These are phyloP conservation scores for Aeoliscus strigatus DNA, from an alignment of 2,797 vertebrate genomes.

Conservation along the genomic window DNA sequence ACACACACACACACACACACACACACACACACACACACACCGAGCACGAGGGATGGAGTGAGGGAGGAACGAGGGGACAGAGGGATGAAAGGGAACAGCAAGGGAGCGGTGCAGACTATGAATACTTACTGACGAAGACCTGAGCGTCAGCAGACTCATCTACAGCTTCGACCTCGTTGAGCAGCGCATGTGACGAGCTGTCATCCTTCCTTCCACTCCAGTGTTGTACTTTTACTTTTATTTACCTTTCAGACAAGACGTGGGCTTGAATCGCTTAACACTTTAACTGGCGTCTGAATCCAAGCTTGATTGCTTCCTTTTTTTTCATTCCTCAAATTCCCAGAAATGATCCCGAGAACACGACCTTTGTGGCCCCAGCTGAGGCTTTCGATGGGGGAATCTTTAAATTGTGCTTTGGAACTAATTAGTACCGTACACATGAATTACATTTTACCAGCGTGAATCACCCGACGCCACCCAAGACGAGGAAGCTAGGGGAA, in stretches of 20 bases:
- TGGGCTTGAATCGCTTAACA: too few relatives aligned
- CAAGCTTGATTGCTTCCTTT: slow-evolving; percentile 2
- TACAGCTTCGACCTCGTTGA: slow-evolving; percentile 53
- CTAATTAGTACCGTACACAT: slow-evolving; percentile 40
- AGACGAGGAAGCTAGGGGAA: slow-evolving; percentile 50
- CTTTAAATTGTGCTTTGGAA: slow-evolving; percentile 22
- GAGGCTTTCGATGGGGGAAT: slow-evolving; percentile 1
- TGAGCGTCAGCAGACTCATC: slow-evolving; percentile 45
- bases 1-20: slow-evolving; percentile 65
- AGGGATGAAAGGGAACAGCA: slow-evolving; percentile 58
- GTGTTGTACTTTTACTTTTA: too few relatives aligned
- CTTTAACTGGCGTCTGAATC: slow-evolving; percentile 1
- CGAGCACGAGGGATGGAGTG: slow-evolving; percentile 5
- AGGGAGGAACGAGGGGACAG: slow-evolving; percentile 35
- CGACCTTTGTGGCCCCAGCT: slow-evolving; percentile 26
- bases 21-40: slow-evolving; percentile 12
- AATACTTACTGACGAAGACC: slow-evolving; percentile 48
- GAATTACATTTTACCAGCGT: slow-evolving; percentile 41
- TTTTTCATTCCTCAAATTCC: slow-evolving; percentile 6
- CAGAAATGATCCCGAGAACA: slow-evolving; percentile 3
- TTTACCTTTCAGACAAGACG: too few relatives aligned
- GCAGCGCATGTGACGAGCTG: slow-evolving; percentile 15
- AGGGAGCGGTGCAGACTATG: slow-evolving; percentile 50
- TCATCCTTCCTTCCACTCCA: too few relatives aligned
- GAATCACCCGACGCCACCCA: slow-evolving; percentile 47